Evolutionary conservation across 2,797 vertebrate genomes (phyloP).

Genomic region (Mastacembelus armatus): DNA sequence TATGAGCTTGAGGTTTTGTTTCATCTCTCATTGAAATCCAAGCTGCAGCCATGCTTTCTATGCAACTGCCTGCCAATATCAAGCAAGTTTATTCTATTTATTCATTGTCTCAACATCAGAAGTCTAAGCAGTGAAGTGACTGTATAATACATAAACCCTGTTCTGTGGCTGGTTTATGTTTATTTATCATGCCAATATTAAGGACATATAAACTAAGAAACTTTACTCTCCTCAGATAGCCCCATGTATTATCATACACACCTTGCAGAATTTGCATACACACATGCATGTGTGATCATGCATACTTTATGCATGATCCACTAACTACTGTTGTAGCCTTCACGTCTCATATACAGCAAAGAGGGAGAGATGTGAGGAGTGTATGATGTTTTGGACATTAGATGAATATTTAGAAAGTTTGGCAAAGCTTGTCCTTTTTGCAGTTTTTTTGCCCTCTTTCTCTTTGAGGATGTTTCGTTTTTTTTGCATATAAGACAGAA

Average conservation of each 20-base stretch:
- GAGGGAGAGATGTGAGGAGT: conserved; percentile 28
- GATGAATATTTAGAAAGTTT: conserved; percentile 24
- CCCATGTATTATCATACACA: not conserved
- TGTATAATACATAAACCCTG: conserved; percentile 16
- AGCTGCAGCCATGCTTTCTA: conserved; percentile 34
- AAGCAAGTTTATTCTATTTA: conserved; percentile 3
- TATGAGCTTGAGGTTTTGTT: not conserved
- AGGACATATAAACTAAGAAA: not conserved
- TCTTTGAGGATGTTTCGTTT: conserved; percentile 21
- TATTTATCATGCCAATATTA: not conserved
- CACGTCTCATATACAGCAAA: conserved; percentile 12
- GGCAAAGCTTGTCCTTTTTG: conserved; percentile 7
- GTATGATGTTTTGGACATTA: conserved; percentile 35
- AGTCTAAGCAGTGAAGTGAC: not conserved
- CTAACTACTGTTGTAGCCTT: conserved; percentile 12
- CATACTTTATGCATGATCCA: conserved; percentile 11
- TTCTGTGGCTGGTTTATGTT: not conserved
- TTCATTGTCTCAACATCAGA: conserved; percentile 16
- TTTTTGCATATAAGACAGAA: conserved; percentile 18
- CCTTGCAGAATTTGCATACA: not conserved
- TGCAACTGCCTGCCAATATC: not conserved
- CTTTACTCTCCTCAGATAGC: not conserved
- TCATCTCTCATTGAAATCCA: not conserved
- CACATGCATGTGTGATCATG: too few relatives aligned
- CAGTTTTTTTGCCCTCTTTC: conserved; percentile 25